A percentile compares a stretch with the other conserved stretches of the same genome.
Evolutionary conservation across 2,888 invertebrate species (phyloP).

Genomic region (Autographa gamma): DNA sequence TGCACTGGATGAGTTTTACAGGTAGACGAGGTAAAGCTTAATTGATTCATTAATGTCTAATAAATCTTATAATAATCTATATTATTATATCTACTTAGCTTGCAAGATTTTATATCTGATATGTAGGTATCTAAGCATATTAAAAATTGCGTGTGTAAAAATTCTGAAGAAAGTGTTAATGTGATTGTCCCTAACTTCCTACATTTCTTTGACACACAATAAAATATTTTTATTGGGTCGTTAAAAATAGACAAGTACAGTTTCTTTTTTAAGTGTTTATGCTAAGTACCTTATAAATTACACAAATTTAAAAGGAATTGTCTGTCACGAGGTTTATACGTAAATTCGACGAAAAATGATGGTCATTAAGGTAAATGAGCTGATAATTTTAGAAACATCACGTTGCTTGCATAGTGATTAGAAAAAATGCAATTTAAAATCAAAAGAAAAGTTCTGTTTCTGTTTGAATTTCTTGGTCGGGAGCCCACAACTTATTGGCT

Average conservation of each 20-base stretch:
- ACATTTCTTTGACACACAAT: neutral
- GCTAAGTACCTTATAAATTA: conserved; percentile 5
- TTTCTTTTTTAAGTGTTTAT: neutral
- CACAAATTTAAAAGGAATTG: neutral
- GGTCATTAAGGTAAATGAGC: conserved; percentile 2
- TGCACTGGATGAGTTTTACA: too few species aligned
- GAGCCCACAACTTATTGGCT: too few species aligned
- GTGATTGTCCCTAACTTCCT: neutral
- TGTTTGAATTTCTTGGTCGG: too few species aligned
- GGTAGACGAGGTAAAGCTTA: too few species aligned
- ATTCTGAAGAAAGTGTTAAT: neutral
- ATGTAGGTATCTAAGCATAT: too few species aligned
- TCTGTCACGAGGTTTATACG: neutral
- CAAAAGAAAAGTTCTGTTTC: too few species aligned
- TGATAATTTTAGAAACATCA: neutral
- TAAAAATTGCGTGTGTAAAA: too few species aligned
- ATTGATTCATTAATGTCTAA: too few species aligned
- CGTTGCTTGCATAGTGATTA: neutral
- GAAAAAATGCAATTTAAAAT: neutral
- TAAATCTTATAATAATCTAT: too few species aligned
- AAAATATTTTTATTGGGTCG: neutral
- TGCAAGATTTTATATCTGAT: too few species aligned
- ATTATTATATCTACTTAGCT: too few species aligned
- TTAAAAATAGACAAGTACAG: neutral
- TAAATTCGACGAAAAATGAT: conserved; percentile 6